Base-by-base conservation (phyloP, 1,140 invertebrate species). In the Chymomyza costata region DNA sequence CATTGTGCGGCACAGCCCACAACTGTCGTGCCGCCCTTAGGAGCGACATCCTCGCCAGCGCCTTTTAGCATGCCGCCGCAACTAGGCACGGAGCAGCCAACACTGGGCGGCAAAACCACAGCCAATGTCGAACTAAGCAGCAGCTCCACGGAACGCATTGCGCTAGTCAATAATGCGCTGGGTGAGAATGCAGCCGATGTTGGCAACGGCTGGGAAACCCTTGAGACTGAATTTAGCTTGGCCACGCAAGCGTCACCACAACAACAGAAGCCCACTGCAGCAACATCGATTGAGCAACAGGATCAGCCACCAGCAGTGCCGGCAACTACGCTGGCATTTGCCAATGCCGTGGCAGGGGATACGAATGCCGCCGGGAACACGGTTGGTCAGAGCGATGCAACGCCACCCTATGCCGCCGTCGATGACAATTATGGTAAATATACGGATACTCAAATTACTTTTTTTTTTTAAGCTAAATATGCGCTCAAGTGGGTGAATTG, bases 401-500 rank as follows among this genome's bases (percentile, higher is more conserved):
- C 82, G 37, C 82, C 82, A 21, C 82, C 82, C 1, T 84, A 84
- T 56, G 82, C 76, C 3, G 82, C 82, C 8, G 82, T 84, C 47
- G 82, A 84, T 40, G 58, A 82, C n/a, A 82, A 58, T 62, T 84
- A 84, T 71, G 82, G 82, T 84, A 84, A 84, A 63, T 82, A 78
- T 41, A 16, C 17, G n/a, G 5, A n/a, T n/a, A n/a, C n/a, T n/a
- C n/a, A n/a, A n/a, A n/a, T n/a, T n/a, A n/a, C n/a, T n/a, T n/a
- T n/a, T n/a, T n/a, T n/a, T n/a, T n/a, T n/a, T n/a, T n/a, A n/a
- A n/a, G n/a, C n/a, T n/a, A n/a, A n/a, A n/a, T n/a, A n/a, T n/a
- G n/a, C n/a, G n/a, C n/a, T n/a, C n/a, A n/a, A n/a, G n/a, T n/a
- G n/a, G n/a, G n/a, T n/a, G n/a, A n/a, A n/a, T n/a, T n/a, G n/a